A percentile compares a stretch with the other conserved stretches of the same genome.
Conservation (phyloP, 2,888 invertebrate genomes). For the Caenorhabditis becei region DNA sequence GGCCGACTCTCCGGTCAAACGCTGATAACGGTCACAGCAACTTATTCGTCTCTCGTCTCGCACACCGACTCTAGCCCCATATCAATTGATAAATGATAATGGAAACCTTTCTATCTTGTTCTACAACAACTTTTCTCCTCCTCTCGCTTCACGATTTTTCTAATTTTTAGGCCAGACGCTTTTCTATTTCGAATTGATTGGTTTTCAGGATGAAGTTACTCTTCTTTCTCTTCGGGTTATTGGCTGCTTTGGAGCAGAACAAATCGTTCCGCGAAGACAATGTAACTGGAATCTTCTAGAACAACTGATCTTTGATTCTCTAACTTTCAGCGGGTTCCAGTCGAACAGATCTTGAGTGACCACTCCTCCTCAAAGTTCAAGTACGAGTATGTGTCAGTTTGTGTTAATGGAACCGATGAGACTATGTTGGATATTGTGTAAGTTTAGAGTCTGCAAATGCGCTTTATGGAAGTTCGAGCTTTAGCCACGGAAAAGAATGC, state of each 20-base stretch:
- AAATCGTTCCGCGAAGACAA: conserved; percentile 37
- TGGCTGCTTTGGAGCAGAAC: conserved; percentile 34
- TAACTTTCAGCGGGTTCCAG: conserved; percentile 53
- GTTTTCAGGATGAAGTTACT: conserved; percentile 50
- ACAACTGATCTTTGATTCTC: not conserved
- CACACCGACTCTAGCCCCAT: not conserved
- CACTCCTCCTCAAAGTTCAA: conserved; percentile 61
- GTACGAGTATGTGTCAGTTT: conserved; percentile 71
- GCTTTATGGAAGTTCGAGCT: conserved; percentile 1
- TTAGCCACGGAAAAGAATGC: conserved; percentile 59
- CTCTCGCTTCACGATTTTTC: not conserved
- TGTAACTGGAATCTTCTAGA: conserved; percentile 21
- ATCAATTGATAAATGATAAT: conserved; percentile 10
- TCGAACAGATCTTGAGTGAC: conserved; percentile 53
- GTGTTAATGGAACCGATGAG: conserved; percentile 67
- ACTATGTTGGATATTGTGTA: conserved; percentile 64
- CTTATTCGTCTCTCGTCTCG: not conserved
- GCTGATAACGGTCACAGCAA: conserved; percentile 7
- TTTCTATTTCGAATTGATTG: not conserved
- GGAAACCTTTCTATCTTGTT: not conserved
- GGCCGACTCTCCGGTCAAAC: conserved; percentile 5
- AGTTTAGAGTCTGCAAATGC: conserved; percentile 8
- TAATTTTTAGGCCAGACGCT: conserved; percentile 22
- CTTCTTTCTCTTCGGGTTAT: conserved; percentile 54
- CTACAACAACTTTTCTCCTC: not conserved